These are phyloP conservation scores for Axis porcinus DNA, from an alignment of 2,113 vertebrate species.

Conservation along the genomic window DNA sequence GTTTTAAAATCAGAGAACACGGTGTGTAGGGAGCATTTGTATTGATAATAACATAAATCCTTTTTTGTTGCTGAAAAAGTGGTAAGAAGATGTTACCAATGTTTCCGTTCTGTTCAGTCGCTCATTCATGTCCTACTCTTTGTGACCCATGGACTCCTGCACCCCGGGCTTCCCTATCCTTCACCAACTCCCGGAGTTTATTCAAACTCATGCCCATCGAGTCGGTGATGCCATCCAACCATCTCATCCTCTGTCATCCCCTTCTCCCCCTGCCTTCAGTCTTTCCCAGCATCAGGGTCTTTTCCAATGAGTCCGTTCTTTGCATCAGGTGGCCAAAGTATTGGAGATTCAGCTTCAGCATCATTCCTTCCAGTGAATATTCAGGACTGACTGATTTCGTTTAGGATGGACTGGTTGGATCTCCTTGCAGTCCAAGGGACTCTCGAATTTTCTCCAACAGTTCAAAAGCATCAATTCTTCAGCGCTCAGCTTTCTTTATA, in stretches of 20 bases:
- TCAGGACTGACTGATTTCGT: not conserved
- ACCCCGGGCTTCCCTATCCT: not conserved
- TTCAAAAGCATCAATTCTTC: not conserved
- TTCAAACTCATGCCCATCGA: not conserved
- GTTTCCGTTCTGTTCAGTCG: not conserved
- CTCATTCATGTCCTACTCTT: not conserved
- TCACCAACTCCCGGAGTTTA: not conserved
- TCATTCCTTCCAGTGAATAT: not conserved
- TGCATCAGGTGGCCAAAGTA: not conserved
- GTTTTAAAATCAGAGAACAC: not conserved
- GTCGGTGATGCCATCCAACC: not conserved
- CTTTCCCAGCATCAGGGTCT: not conserved
- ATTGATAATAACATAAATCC: not conserved
- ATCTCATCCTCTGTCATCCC: not conserved
- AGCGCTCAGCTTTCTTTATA: not conserved
- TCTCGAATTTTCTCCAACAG: not conserved
- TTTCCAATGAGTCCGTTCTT: not conserved
- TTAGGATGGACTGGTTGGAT: not conserved
- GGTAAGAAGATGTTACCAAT: not conserved
- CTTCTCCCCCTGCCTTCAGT: not conserved
- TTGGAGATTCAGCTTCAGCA: not conserved
- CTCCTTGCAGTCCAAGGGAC: not conserved
- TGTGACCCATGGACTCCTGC: not conserved
- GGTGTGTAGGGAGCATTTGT: not conserved
- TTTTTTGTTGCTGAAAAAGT: not conserved